phyloP scores from a whole-genome alignment of 2,113 vertebrate species.

The Chlorodrepanis virens region DNA sequence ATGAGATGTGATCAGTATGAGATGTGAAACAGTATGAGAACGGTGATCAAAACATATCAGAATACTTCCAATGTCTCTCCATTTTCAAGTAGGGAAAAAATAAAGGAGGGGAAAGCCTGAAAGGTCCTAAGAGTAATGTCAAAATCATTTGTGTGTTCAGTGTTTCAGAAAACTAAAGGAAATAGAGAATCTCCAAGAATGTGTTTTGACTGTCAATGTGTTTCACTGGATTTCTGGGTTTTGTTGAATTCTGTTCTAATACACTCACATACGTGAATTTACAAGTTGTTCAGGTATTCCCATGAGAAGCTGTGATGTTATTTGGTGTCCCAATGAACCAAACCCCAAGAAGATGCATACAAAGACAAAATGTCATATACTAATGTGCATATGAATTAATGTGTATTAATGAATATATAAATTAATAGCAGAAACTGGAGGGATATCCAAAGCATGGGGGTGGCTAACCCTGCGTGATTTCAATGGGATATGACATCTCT shows the following conservation, averaged over 20 bases:
- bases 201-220: background rate
- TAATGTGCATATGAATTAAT: background rate
- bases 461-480: background rate
- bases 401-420: background rate
- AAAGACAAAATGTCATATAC: background rate
- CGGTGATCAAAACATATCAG: background rate
- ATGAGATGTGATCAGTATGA: background rate
- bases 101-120: background rate
- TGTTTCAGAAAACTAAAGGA: background rate
- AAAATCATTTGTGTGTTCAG: background rate
- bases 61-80: background rate
- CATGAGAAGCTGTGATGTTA: background rate
- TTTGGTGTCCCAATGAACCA: background rate
- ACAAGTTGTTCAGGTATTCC: background rate
- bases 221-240: background rate
- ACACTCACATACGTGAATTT: background rate
- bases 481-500: background rate
- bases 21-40: background rate
- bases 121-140: background rate
- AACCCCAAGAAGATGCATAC: background rate
- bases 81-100: background rate
- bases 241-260: background rate
- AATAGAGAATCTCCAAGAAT: background rate
- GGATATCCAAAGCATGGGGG: fast-evolving
- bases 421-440: background rate